Conservation (phyloP, 35 echinoderm and acorn worm genomes). For the Eucidaris tribuloides region DNA sequence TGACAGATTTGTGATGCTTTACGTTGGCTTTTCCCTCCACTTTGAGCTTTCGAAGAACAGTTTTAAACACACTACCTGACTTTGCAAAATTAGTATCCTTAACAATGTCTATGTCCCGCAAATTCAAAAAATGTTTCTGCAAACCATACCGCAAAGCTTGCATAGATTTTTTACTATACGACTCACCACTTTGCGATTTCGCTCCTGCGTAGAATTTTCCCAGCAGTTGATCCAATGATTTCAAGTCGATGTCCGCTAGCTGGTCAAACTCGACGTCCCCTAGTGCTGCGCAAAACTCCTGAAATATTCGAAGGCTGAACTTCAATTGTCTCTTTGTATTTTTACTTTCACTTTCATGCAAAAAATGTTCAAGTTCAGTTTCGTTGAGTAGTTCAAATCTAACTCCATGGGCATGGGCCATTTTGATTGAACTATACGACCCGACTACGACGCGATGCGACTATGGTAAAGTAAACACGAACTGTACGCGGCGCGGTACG, state of each 20-base stretch:
- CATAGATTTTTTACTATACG: conserved; percentile 24
- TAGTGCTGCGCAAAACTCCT: neutral
- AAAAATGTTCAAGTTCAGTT: too few relatives aligned
- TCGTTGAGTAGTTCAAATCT: too few relatives aligned
- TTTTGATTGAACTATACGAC: too few relatives aligned
- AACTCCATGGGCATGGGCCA: too few relatives aligned
- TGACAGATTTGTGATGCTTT: neutral
- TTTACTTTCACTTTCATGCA: neutral
- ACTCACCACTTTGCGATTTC: neutral
- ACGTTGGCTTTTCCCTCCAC: conserved; percentile 11
- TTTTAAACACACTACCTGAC: neutral
- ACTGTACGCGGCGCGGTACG: too few relatives aligned
- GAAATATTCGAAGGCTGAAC: neutral
- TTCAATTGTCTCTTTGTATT: neutral
- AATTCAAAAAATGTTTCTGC: neutral
- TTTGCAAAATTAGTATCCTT: neutral
- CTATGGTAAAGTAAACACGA: too few relatives aligned
- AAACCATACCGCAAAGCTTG: conserved; percentile 22
- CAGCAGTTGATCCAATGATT: neutral
- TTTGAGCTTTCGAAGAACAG: conserved; percentile 1
- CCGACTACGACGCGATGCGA: too few relatives aligned
- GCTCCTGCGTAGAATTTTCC: neutral
- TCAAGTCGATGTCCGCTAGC: neutral
- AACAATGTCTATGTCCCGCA: conserved; percentile 4
- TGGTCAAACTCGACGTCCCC: neutral